Evolutionary conservation across 1,140 invertebrate species (phyloP), one percentile per base, ranked within the genome.

Genomic region (Drosophila ohnishii): DNA sequence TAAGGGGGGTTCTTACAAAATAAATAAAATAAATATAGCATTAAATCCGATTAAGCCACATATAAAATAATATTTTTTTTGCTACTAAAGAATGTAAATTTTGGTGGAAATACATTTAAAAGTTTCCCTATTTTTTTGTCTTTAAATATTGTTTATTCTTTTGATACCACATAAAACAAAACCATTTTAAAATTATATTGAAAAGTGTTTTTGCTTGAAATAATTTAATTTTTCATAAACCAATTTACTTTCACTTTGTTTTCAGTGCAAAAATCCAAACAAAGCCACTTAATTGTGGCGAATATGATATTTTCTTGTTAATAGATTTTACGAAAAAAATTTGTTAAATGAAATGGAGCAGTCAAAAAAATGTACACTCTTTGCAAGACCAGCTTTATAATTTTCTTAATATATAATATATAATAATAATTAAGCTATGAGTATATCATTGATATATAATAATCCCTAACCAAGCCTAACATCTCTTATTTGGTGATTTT

Each of bases 21-120:
- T 28, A 28, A 51, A 58, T 2, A 48, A 66, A 79, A 72, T 57
- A 19, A 53, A 67, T 73, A 65, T 64, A 10, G 16, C 22, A 11
- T 19, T 10, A 59, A 14, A 8, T 3, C 6, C 7, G 3, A 37
- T 37, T 30, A 61, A 34, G 7, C 2, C 16, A n/a, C 28, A 34
- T 16, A 16, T 16, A 22, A 22, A 22, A 22, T 19, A 32, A 22
- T 7, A 0, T 11, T 8, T 13, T 0, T 13, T 6, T 50, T 9
- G 14, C 1, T 9, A 28, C 22, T 22, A 8, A 14, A 47, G 1
- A 47, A 14, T 14, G 11, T 5, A 25, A 14, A 47, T 25, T n/a
- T n/a, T 7, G 13, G 4, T 25, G 3, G 8, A 1, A n/a, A 48
- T 28, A 2, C 0, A 2, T 5, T 51, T 3, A 25, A 11, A 25